Percentiles rank a stretch among this genome's conserved stretches.
Conservation (phyloP, 1,140 invertebrate species). For the Araneus ventricosus region DNA sequence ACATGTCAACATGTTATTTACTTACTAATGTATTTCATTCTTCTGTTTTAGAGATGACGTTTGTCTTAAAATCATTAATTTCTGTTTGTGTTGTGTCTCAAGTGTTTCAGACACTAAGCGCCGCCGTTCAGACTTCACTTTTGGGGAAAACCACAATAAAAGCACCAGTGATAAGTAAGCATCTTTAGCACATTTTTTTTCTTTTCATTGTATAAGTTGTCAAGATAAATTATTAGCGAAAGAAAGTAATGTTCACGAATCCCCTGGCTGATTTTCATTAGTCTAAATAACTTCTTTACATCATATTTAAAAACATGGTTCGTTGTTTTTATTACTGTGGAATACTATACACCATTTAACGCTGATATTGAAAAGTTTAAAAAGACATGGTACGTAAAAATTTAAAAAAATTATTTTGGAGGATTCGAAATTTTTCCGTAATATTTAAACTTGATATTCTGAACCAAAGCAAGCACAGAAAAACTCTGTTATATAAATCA, state of each 20-base stretch:
- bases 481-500: no score
- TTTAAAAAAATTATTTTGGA: no score
- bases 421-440: no score
- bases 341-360: no score
- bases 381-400: no score
- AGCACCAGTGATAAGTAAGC: slow-evolving; percentile 31
- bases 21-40: not conserved
- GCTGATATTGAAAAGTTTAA: no score
- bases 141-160: slow-evolving; percentile 22
- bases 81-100: not conserved
- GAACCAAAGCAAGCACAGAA: no score
- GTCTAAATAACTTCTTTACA: no score
- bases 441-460: no score
- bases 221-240: not conserved
- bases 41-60: slow-evolving; percentile 10
- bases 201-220: not conserved
- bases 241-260: not conserved
- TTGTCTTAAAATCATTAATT: not conserved
- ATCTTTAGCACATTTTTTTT: not conserved
- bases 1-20: not conserved
- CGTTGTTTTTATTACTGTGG: no score
- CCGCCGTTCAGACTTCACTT: slow-evolving; percentile 14
- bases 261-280: no score
- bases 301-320: no score
- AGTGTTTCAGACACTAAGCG: not conserved